Base-by-base conservation (phyloP, 2,797 vertebrate species). In the Anomalospiza imberbis region DNA sequence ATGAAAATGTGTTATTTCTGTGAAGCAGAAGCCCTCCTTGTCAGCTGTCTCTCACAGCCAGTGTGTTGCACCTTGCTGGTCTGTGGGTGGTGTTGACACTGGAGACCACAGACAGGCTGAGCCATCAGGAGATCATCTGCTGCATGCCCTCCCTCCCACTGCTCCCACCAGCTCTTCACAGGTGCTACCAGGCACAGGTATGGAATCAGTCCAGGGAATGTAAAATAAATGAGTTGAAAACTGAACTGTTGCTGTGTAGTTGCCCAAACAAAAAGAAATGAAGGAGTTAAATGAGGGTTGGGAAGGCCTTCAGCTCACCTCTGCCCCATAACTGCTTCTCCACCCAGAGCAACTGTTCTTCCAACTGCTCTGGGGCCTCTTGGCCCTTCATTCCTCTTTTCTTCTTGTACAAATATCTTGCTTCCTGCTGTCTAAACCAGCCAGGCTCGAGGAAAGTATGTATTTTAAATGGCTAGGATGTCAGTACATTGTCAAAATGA, bases 381-480 rank as follows among this genome's bases (percentile, higher is more conserved):
- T 92, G 88, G 91, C 93, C 91, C 67, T 92, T 95, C 81, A 87
- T 89, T 91, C 57, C 67, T 94, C 86, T 71, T 77, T 86, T 91
- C 65, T 85, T 94, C 72, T 94, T 91, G 71, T 91, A 85, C 88
- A 93, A 96, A 94, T 96, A 88, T 75, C 95, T 94, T 88, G 88
- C 74, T 94, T 94, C 91, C 88, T 95, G 83, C 94, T 91, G 67
- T 76, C 82, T 76, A 70, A 93, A 79, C 53, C 53, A 86, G 44
- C 40, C 51, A 82, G 90, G 60, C 67, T 85, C 0, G 0, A 84
- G 60, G 28, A 82, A 90, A 44, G 63, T 72, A 21, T 1, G 1
- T 92, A 73, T 95, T 85, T 93, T 55, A 45, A 36, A 32, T 73
- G 63, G 26, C 60, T 80, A 89, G 88, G 93, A 91, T 95, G 80